Evolutionary conservation across 2,113 vertebrate species (phyloP), one percentile per base, ranked within the genome.

Genomic region (Pristiophorus japonicus): DNA sequence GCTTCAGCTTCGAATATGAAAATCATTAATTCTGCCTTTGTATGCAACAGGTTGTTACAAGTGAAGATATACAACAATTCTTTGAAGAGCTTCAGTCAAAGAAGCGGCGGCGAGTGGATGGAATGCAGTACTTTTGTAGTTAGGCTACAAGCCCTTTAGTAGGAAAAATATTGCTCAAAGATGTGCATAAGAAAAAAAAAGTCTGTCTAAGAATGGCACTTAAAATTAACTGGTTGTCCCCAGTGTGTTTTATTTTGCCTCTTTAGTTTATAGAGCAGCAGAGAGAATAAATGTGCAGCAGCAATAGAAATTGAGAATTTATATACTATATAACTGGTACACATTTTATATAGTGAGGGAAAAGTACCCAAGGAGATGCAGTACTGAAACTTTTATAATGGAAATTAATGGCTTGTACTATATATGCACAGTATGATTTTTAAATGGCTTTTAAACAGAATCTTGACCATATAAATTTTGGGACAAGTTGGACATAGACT

Each of bases 11-110:
- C n/a, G n/a, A 78, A 18, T 42, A 59, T 59, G 59, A 59, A 14
- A 78, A 12, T 78, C n/a, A 38, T 38, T 78, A 38, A 1, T 81
- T 1, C 95, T 65, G 12, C 16, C 24, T 62, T 55, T 63, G 10
- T 95, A 63, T 62, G 12, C n/a, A 75, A 90, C 66, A 95, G 99
- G 98, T 97, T 4, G 98, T 99, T 96, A 99, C 98, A 84, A 98
- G 97, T 85, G 98, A 99, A 96, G 98, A 98, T 75, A 98, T 99
- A 94, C 98, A 98, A 96, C 97, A 98, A 95, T 98, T 99, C 97
- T 98, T 99, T 67, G 98, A 99, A 96, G 98, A 98, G 59, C 98
- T 99, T 95, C 98, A 97, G 96, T 98, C 98, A 0, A 98, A 97
- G 96, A 99, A 99, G 97, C 98, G 98, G 85, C 97, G 97, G 95